Percentiles rank a stretch among this genome's conserved stretches.
Evolutionary conservation across 2,888 invertebrate genomes (phyloP).

Genomic region (Drosophila affinis): DNA sequence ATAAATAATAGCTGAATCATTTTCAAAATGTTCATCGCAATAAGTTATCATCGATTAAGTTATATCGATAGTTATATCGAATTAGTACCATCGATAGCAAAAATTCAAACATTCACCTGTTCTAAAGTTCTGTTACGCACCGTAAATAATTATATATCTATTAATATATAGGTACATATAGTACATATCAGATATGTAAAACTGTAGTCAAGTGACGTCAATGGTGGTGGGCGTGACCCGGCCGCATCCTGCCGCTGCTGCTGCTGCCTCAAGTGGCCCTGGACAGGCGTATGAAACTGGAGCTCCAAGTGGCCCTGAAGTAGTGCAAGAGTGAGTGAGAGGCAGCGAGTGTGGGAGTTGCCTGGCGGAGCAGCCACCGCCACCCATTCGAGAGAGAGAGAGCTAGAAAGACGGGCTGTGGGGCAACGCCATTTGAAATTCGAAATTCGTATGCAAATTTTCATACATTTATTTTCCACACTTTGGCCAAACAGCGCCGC

Average conservation of each 20-base stretch:
- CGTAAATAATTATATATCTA: background rate
- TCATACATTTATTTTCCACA: constrained; percentile 79
- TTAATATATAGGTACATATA: background rate
- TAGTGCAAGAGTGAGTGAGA: constrained; percentile 18
- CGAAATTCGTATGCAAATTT: constrained; percentile 78
- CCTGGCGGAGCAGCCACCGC: constrained; percentile 32
- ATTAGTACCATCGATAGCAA: no score
- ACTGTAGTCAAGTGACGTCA: constrained; percentile 2
- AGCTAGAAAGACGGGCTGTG: background rate
- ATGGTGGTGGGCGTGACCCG: constrained; percentile 19
- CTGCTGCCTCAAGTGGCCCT: constrained; percentile 15
- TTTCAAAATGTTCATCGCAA: no score
- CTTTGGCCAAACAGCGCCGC: constrained; percentile 74
- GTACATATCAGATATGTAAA: background rate
- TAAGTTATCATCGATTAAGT: no score
- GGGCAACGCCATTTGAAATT: constrained; percentile 69
- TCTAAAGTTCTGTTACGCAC: background rate
- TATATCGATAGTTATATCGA: no score
- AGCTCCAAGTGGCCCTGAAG: constrained; percentile 14
- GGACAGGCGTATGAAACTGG: constrained; percentile 13
- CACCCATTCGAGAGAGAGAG: constrained; percentile 8
- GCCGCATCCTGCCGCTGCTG: background rate
- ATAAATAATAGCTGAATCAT: no score
- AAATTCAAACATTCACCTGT: background rate
- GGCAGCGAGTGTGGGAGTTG: constrained; percentile 35